Percentiles rank a stretch among this genome's conserved stretches.
Evolutionary conservation across 2,888 invertebrate species (phyloP).

Genomic region (Laspeyria flexula): DNA sequence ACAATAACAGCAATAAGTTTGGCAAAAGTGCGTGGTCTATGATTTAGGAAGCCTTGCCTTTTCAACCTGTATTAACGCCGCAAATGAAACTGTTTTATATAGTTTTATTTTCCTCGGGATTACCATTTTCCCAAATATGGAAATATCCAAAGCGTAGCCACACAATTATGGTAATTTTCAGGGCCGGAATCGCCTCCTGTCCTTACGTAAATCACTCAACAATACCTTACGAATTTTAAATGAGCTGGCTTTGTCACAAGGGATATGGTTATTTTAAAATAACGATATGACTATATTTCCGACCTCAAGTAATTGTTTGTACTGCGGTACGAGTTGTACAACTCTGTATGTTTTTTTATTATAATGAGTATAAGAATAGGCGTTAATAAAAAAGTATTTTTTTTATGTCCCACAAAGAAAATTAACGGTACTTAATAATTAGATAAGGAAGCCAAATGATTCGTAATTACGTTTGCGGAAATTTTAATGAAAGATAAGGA

Average conservation of each 20-base stretch:
- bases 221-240: conserved; percentile 36
- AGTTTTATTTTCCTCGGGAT: conserved; percentile 1
- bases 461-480: neutral
- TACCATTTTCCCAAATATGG: conserved; percentile 26
- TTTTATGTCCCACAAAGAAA: no score
- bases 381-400: no score
- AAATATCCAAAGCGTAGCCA: conserved; percentile 13
- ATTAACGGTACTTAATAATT: no score
- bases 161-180: conserved; percentile 33
- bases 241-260: conserved; percentile 14
- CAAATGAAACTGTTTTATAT: conserved; percentile 14
- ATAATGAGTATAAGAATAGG: no score
- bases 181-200: conserved; percentile 21
- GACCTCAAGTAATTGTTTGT: conserved; percentile 18
- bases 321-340: neutral
- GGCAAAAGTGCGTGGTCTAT: no score
- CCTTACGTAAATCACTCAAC: conserved; percentile 29
- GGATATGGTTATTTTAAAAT: conserved; percentile 21
- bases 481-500: neutral
- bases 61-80: no score
- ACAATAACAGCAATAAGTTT: no score
- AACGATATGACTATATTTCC: conserved; percentile 24
- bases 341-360: neutral
- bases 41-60: no score
- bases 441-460: no score